Evolutionary conservation across 1,140 invertebrate genomes (phyloP).

Genomic region (Zaprionus vittiger): DNA sequence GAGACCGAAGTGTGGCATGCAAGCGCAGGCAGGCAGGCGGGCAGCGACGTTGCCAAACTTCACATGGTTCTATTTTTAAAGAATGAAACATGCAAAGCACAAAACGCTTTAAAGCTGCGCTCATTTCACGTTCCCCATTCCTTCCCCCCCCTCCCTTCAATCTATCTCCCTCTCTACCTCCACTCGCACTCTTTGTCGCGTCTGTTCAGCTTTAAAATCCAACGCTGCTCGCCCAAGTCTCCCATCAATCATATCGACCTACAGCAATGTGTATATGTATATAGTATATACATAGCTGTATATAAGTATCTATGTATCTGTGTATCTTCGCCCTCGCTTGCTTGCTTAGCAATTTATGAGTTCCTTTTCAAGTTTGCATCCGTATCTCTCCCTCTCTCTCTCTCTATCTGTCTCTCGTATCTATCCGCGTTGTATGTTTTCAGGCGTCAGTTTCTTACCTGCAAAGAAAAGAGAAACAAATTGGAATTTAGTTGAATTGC

Average conservation of each 20-base stretch:
- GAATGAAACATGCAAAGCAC: constrained; percentile 39
- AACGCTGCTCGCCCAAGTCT: constrained; percentile 8
- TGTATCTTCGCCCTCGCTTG: constrained; percentile 2
- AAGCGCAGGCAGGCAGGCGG: not conserved
- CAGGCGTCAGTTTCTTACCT: constrained; percentile 49
- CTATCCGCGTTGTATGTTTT: not conserved
- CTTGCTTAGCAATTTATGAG: constrained; percentile 10
- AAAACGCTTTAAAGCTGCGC: constrained; percentile 33
- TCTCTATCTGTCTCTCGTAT: not conserved
- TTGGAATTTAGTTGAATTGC: constrained; percentile 31
- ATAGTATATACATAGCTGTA: constrained; percentile 1
- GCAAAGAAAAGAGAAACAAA: constrained; percentile 40
- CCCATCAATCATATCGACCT: constrained; percentile 50
- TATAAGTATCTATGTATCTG: not conserved
- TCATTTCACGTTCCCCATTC: not conserved
- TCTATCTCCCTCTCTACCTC: not conserved
- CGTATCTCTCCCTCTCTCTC: not conserved
- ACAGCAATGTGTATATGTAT: constrained; percentile 34
- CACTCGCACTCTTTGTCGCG: not conserved
- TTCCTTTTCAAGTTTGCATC: constrained; percentile 11
- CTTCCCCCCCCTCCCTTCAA: too few species aligned
- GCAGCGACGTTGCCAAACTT: constrained; percentile 60
- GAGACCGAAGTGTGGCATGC: constrained; percentile 4
- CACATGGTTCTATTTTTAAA: constrained; percentile 47
- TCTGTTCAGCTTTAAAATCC: constrained; percentile 43